Evolutionary conservation across 1,140 invertebrate species (phyloP).

Genomic region (Drosophila carrolli): DNA sequence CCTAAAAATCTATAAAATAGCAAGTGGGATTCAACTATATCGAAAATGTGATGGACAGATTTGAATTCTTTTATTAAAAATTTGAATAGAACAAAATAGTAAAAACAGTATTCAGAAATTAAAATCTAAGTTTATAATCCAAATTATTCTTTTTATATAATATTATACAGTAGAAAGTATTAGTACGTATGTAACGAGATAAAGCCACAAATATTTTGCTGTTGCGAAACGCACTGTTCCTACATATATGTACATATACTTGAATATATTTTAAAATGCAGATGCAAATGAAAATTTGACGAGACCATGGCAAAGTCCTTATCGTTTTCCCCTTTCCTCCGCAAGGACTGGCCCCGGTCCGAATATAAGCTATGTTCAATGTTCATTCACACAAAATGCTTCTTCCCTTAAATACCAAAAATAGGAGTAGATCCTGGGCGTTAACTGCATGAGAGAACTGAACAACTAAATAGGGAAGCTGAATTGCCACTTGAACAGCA

Average conservation of each 20-base stretch:
- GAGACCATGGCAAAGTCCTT: slow-evolving; percentile 34
- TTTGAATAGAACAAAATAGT: no score
- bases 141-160: no score
- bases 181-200: no score
- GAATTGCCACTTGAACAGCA: slow-evolving; percentile 18
- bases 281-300: slow-evolving; percentile 34
- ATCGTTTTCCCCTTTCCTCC: not conserved
- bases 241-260: slow-evolving; percentile 15
- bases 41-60: no score
- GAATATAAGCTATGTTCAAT: slow-evolving; percentile 20
- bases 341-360: slow-evolving; percentile 7
- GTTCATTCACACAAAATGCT: slow-evolving; percentile 17
- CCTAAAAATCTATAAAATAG: not conserved
- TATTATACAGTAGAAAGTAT: no score
- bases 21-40: no score
- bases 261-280: slow-evolving; percentile 19
- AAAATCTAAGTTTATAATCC: no score
- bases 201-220: not conserved
- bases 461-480: slow-evolving; percentile 23
- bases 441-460: slow-evolving; percentile 35
- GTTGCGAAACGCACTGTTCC: slow-evolving; percentile 30
- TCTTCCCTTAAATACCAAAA: not conserved
- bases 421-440: slow-evolving; percentile 9
- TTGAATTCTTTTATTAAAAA: no score
- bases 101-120: no score